These are phyloP conservation scores for Hirtodrosophila duncani DNA, from an alignment of 2,888 invertebrate genomes.

Conservation along the genomic window DNA sequence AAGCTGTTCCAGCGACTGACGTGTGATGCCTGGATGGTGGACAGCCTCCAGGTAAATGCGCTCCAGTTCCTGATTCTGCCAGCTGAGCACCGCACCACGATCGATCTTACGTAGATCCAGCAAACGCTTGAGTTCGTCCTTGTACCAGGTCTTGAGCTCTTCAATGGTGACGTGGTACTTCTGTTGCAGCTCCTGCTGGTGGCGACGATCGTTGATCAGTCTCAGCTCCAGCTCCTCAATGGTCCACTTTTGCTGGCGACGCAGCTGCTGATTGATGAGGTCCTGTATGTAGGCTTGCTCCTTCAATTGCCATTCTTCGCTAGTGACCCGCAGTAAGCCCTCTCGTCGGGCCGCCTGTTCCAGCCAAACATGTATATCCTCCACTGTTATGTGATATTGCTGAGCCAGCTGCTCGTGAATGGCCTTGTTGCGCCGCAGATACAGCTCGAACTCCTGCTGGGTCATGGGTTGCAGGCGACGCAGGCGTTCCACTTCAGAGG, in stretches of 20 bases:
- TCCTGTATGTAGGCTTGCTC: constrained; percentile 67
- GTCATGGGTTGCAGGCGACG: constrained; percentile 57
- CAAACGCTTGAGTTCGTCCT: constrained; percentile 62
- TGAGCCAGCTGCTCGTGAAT: constrained; percentile 63
- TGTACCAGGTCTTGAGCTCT: constrained; percentile 70
- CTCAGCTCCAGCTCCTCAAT: constrained; percentile 72
- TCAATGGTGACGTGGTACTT: constrained; percentile 67
- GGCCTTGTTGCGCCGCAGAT: constrained; percentile 54
- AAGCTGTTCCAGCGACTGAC: constrained; percentile 54
- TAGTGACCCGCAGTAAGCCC: constrained; percentile 52
- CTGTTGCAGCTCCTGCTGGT: constrained; percentile 51
- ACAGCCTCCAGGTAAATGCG: constrained; percentile 59
- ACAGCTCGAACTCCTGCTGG: constrained; percentile 67
- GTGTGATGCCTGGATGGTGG: constrained; percentile 54
- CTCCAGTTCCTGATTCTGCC: constrained; percentile 71
- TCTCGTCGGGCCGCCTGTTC: constrained; percentile 50
- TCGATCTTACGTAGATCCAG: constrained; percentile 57
- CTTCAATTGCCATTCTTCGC: constrained; percentile 65
- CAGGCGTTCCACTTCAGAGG: constrained; percentile 57
- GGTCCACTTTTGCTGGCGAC: constrained; percentile 67
- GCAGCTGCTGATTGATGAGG: constrained; percentile 59
- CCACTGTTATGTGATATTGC: constrained; percentile 64
- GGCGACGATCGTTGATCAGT: constrained; percentile 58
- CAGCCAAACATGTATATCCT: constrained; percentile 71
- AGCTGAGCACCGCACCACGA: constrained; percentile 51